Base-by-base conservation (phyloP, 2,888 invertebrate species). In the Dendrolimus houi region DNA sequence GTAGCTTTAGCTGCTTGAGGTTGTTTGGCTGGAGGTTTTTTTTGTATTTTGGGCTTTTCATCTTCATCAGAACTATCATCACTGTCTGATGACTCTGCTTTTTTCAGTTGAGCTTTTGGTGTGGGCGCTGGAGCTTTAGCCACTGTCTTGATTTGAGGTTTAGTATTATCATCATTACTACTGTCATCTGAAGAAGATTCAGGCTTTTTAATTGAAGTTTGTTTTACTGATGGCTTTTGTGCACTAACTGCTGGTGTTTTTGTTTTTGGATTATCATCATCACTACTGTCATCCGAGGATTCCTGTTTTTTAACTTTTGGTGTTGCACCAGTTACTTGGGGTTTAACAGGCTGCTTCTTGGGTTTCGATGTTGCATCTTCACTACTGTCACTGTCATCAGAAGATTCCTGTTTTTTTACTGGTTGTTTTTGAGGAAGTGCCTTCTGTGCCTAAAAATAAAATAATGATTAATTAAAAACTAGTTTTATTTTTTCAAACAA, bases 31-130 rank as follows among this genome's bases (percentile, higher is more conserved):
- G 57, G 41, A 58, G 57, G 54, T 68, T 68, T 41, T 56, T 54
- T 54, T 10, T 12, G 9, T 47, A 10, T 8, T 12, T 64, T 64
- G 57, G 59, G 65, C 60, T 68, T 76, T 41, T 72, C 70, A 62
- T 75, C 79, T n/a, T 81, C 80, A 29, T 29, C 29, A 61, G 82
- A 82, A 14, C 85, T 85, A 9, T 86, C 85, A 58, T 81, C 81
- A 29, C 59, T 57, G 14, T 84, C 80, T 47, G 81, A 85, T 12
- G 79, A 75, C 53, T 68, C 68, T 61, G 61, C 61, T 64, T 74
- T 74, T 41, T 58, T 56, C 60, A 65, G 61, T 62, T 64, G 71
- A 55, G 79, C 77, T 7, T 81, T 9, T 71, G 75, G 40, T 78
- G 80, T 60, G 74, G 57, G 59, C 53, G 54, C 41, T 58, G 59